Percentiles rank a stretch among this genome's conserved stretches.
Evolutionary conservation across 2,797 vertebrate genomes (phyloP).

Genomic region (Phoeniculus purpureus): DNA sequence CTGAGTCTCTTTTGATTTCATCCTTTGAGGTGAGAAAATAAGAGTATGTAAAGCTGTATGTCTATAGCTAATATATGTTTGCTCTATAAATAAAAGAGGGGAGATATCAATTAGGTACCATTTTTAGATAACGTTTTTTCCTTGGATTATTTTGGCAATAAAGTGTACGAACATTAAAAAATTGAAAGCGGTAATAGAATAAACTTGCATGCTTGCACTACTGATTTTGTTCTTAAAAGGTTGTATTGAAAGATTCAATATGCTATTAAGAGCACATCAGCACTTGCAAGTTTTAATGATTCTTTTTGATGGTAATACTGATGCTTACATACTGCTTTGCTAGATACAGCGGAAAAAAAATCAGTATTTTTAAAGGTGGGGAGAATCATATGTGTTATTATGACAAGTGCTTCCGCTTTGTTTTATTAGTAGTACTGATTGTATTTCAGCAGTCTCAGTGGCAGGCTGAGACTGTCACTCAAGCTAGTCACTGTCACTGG

Average conservation of each 20-base stretch:
- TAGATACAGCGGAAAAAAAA: not conserved
- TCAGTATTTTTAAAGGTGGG: not conserved
- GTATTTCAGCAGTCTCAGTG: not conserved
- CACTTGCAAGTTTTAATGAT: not conserved
- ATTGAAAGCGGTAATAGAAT: not conserved
- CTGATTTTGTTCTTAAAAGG: not conserved
- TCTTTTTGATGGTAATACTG: not conserved
- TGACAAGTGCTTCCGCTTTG: not conserved
- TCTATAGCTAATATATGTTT: not conserved
- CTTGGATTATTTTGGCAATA: not conserved
- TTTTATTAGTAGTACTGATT: not conserved
- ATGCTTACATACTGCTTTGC: not conserved
- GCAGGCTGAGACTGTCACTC: too few relatives aligned
- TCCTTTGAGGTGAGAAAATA: not conserved
- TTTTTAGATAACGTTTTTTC: not conserved
- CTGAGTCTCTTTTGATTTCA: not conserved
- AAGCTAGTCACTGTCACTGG: too few relatives aligned
- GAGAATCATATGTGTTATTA: not conserved
- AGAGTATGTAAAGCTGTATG: not conserved
- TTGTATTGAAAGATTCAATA: too few relatives aligned
- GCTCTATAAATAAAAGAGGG: not conserved
- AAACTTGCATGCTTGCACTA: not conserved
- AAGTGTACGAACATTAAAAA: too few relatives aligned
- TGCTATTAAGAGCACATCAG: not conserved
- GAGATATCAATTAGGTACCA: not conserved